Percentiles rank a stretch among this genome's conserved stretches.
These are phyloP conservation scores for Garrulus glandarius DNA, from an alignment of 2,797 vertebrate genomes.

Conservation along the genomic window DNA sequence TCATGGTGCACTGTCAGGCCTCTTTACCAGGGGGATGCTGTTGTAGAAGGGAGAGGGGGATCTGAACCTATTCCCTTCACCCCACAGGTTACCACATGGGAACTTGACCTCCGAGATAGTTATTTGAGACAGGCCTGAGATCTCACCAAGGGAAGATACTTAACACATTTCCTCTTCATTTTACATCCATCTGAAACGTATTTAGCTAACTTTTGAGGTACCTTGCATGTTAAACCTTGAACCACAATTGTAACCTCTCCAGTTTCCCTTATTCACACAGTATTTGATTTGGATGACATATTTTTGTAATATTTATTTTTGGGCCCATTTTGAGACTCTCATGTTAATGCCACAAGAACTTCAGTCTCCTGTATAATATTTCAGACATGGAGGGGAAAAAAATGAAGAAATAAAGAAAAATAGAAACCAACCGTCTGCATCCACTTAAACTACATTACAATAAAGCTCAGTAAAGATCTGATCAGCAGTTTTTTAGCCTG, in stretches of 20 bases:
- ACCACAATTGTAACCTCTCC: slow-evolving; percentile 42
- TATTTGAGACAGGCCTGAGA: background rate
- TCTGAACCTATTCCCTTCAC: background rate
- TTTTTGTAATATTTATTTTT: slow-evolving; percentile 55
- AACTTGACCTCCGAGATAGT: background rate
- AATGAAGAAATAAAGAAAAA: slow-evolving; percentile 15
- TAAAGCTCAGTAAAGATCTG: slow-evolving; percentile 48
- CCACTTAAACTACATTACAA: slow-evolving; percentile 47
- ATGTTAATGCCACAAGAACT: slow-evolving; percentile 48
- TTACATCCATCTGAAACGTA: slow-evolving; percentile 35
- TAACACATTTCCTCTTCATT: slow-evolving; percentile 21
- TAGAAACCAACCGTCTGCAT: slow-evolving; percentile 45
- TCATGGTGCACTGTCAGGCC: background rate
- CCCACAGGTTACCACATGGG: background rate
- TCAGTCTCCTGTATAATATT: slow-evolving; percentile 47
- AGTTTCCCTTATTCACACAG: slow-evolving; percentile 32
- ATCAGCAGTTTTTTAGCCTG: slow-evolving; percentile 48
- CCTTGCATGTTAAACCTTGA: slow-evolving; percentile 34
- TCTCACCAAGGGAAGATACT: background rate
- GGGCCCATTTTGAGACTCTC: slow-evolving; percentile 21
- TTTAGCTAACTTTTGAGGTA: slow-evolving; percentile 41
- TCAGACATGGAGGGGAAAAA: slow-evolving; percentile 22
- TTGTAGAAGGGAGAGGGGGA: background rate
- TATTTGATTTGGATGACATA: slow-evolving; percentile 64
- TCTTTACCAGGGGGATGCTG: background rate